Evolutionary conservation across 1,140 invertebrate species (phyloP).

Genomic region (Dendroctonus valens): DNA sequence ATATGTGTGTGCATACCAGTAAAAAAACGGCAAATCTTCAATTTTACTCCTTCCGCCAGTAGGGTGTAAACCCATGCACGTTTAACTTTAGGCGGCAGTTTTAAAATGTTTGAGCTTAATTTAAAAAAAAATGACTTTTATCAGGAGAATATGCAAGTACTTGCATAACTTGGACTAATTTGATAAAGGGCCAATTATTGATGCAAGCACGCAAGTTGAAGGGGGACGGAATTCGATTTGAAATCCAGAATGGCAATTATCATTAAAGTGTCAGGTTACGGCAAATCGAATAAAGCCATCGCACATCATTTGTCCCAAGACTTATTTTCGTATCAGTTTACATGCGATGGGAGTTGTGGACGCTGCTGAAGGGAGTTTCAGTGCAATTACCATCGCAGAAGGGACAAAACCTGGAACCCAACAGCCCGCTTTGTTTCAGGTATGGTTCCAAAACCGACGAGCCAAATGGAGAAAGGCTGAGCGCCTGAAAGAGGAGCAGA

Average conservation of each 20-base stretch:
- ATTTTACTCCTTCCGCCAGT: too few relatives aligned
- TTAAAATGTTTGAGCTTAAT: too few relatives aligned
- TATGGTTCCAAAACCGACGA: slow-evolving; percentile 93
- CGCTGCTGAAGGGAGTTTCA: not conserved
- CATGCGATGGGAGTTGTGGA: slow-evolving; percentile 5
- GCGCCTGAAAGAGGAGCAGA: slow-evolving; percentile 84
- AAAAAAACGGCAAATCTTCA: too few relatives aligned
- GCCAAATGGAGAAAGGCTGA: slow-evolving; percentile 94
- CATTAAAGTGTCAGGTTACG: slow-evolving; percentile 33
- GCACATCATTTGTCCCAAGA: slow-evolving; percentile 2
- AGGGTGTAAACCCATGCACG: too few relatives aligned
- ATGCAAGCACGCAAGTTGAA: too few relatives aligned
- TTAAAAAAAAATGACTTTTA: too few relatives aligned
- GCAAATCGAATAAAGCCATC: slow-evolving; percentile 12
- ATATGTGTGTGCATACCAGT: too few relatives aligned
- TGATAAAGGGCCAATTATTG: too few relatives aligned
- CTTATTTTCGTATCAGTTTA: slow-evolving; percentile 12
- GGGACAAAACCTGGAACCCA: not conserved
- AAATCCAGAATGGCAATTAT: slow-evolving; percentile 28
- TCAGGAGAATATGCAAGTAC: too few relatives aligned
- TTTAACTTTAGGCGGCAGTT: too few relatives aligned
- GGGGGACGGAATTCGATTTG: slow-evolving; percentile 24
- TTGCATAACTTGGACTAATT: too few relatives aligned
- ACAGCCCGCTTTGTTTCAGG: slow-evolving; percentile 56
- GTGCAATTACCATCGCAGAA: not conserved